These are phyloP conservation scores for Lota lota DNA, from an alignment of 2,113 vertebrate genomes.

Conservation along the genomic window DNA sequence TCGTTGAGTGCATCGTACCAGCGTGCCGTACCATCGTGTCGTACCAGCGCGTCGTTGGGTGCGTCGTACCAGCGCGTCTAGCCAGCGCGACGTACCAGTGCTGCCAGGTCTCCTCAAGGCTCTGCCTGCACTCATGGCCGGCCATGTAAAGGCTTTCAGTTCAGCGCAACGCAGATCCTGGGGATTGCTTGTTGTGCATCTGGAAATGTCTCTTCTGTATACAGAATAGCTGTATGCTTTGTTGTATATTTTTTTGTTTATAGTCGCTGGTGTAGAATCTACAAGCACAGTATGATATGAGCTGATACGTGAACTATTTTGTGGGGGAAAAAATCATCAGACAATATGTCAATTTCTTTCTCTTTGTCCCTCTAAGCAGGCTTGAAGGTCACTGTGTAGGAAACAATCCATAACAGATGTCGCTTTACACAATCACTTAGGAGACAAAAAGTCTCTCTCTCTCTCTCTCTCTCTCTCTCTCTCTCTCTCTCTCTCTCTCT, in stretches of 20 bases:
- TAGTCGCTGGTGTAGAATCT: neutral
- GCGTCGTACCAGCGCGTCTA: too few relatives aligned
- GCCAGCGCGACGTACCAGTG: too few relatives aligned
- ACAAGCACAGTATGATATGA: neutral
- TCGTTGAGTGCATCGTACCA: too few relatives aligned
- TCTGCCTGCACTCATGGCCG: too few relatives aligned
- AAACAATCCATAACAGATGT: slow-evolving; percentile 76
- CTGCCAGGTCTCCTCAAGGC: too few relatives aligned
- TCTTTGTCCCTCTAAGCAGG: slow-evolving; percentile 60
- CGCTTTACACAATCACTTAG: slow-evolving; percentile 66
- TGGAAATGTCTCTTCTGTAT: too few relatives aligned
- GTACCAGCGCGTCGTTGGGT: too few relatives aligned
- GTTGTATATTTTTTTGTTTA: neutral
- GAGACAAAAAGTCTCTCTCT: slow-evolving; percentile 48
- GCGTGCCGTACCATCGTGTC: too few relatives aligned
- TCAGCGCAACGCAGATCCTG: too few relatives aligned
- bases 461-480: slow-evolving; percentile 1
- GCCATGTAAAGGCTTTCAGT: too few relatives aligned
- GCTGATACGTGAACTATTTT: neutral
- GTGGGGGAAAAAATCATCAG: slow-evolving; percentile 20
- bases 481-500: slow-evolving; percentile 5
- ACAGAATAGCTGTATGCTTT: too few relatives aligned
- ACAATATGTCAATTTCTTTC: slow-evolving; percentile 42
- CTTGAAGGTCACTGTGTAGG: slow-evolving; percentile 78
- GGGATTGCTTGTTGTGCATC: too few relatives aligned